Evolutionary conservation across 2,888 invertebrate species (phyloP), one percentile per base, ranked within the genome.

Genomic region (Amiota minor): DNA sequence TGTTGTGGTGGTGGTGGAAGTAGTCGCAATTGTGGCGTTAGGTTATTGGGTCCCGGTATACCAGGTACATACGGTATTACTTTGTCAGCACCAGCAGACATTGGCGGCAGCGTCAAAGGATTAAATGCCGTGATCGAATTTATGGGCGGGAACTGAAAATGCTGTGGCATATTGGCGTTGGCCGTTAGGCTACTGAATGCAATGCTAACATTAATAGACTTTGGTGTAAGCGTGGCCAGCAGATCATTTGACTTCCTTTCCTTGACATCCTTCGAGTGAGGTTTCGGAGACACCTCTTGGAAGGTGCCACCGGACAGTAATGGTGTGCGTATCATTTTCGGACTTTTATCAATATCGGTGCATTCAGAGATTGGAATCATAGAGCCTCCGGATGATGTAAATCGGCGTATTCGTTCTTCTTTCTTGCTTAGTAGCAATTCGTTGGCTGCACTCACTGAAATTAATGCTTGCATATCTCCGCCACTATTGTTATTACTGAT

Each of bases 41-140:
- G 88, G 16, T 77, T 81, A 49, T 93, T 92, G 3, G 96, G 96
- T 11, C 96, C 96, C 0, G 96, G 96, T 89, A 96, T 96, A 14
- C 96, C 96, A 9, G 96, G 96, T 12, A 96, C 96, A 88, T 95
- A 94, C 0, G 96, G 94, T 84, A 96, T 94, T n/a, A 94, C 90
- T 88, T 95, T 95, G 20, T 94, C 95, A 16, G 92, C 92, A 89
- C 74, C 70, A 88, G 78, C 12, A 89, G 88, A 59, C 45, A 92
- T 86, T 12, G 92, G 92, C 23, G 92, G 93, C 79, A 94, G 88
- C 6, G 93, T 94, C 72, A 94, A 87, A 1, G 94, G 93, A 89
- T 94, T 94, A 84, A 92, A 94, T 74, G 93, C 93, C 77, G 94
- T 93, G 79, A 94, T 94, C 73, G 92, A 92, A 85, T 93, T 93